Conservation (phyloP, 2,113 vertebrate genomes). For the Chlamydotis undulata region DNA sequence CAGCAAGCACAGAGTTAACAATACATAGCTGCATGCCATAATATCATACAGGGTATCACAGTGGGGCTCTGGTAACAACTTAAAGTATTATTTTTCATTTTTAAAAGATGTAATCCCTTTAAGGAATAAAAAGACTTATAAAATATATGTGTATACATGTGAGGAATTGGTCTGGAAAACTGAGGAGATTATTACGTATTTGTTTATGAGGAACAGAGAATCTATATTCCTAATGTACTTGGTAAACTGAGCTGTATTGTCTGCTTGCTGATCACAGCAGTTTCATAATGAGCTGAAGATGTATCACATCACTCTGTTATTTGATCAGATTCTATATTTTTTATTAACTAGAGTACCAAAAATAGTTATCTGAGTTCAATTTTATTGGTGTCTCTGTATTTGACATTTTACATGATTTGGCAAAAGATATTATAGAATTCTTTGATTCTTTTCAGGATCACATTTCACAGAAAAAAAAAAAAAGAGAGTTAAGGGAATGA, state of each 20-base stretch:
- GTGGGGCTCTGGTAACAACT: background rate
- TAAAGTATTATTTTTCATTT: background rate
- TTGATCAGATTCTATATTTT: background rate
- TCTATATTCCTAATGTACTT: background rate
- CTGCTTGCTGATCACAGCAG: background rate
- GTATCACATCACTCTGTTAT: background rate
- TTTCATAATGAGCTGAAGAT: background rate
- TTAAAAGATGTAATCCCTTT: background rate
- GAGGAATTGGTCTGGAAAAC: background rate
- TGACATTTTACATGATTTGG: background rate
- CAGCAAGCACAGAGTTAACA: background rate
- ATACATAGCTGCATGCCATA: background rate
- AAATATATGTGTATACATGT: no score
- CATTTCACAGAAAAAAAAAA: background rate
- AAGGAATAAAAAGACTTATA: background rate
- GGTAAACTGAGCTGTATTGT: background rate
- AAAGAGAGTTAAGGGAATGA: background rate
- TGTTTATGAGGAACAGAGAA: background rate
- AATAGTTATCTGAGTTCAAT: background rate
- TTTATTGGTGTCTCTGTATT: background rate
- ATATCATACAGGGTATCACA: background rate
- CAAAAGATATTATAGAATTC: background rate
- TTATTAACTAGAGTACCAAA: background rate
- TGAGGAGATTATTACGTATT: background rate
- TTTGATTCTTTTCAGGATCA: background rate